Evolutionary conservation across 2,113 vertebrate genomes (phyloP).

Genomic region (Fulica atra): DNA sequence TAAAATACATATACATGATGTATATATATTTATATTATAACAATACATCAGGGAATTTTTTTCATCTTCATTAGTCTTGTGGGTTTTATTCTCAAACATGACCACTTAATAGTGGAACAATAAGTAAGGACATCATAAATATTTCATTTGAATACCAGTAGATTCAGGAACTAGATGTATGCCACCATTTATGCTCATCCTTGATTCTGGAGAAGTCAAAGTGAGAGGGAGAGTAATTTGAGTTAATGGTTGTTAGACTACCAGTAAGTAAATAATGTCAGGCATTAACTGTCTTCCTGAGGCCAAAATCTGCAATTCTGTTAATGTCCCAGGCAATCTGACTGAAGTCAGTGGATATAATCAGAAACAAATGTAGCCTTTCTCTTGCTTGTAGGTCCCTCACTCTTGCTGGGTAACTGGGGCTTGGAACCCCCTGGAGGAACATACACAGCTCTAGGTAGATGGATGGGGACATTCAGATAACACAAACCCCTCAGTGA

Average conservation of each 20-base stretch:
- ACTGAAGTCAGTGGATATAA: neutral
- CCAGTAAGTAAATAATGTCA: conserved; percentile 8
- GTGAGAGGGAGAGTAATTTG: neutral
- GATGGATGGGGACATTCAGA: neutral
- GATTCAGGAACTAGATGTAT: neutral
- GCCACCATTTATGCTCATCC: neutral
- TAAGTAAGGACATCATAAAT: neutral
- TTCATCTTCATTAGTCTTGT: neutral
- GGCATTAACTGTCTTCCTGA: neutral
- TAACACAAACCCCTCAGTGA: neutral
- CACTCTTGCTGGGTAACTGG: neutral
- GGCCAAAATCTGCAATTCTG: neutral
- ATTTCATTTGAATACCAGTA: neutral
- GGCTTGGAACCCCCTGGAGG: neutral
- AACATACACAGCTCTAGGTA: neutral
- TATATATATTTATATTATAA: neutral
- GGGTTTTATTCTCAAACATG: neutral
- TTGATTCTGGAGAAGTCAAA: neutral
- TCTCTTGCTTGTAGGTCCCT: neutral
- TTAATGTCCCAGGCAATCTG: neutral
- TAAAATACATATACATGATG: neutral
- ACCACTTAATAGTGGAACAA: neutral
- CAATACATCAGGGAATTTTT: neutral
- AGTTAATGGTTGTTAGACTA: neutral
- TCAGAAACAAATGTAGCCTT: neutral